These are phyloP conservation scores for Penaeus indicus DNA, from an alignment of 1,140 invertebrate species.

Conservation along the genomic window DNA sequence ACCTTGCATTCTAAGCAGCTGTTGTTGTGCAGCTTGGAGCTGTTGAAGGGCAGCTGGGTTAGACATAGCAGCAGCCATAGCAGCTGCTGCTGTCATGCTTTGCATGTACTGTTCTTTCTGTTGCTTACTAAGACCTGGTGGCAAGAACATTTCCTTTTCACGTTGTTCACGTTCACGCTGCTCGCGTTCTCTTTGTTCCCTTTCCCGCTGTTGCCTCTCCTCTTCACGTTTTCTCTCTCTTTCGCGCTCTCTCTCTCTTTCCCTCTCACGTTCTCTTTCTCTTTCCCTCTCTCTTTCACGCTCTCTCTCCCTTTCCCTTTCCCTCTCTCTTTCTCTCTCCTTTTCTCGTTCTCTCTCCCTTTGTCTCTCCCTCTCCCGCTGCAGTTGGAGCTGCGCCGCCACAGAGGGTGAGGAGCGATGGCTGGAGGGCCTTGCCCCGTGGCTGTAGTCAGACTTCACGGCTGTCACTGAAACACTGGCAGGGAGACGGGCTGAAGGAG, in stretches of 20 bases:
- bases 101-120: conserved; percentile 67
- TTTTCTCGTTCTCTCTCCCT: conserved; percentile 55
- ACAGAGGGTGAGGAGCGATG: conserved; percentile 70
- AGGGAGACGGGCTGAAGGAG: conserved; percentile 56
- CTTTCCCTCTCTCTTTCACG: conserved; percentile 59
- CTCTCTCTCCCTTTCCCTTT: conserved; percentile 60
- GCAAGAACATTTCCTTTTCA: conserved; percentile 67
- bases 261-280: conserved; percentile 62
- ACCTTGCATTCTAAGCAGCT: conserved; percentile 67
- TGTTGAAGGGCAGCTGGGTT: conserved; percentile 68
- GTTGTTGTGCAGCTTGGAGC: conserved; percentile 74
- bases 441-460: conserved; percentile 68
- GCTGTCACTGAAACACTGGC: conserved; percentile 66
- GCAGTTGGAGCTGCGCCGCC: conserved; percentile 67
- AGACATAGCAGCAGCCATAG: conserved; percentile 83
- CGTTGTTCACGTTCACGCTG: conserved; percentile 62
- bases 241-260: conserved; percentile 62
- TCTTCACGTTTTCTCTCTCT: conserved; percentile 60
- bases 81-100: conserved; percentile 69
- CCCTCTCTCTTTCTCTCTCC: conserved; percentile 58
- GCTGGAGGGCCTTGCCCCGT: conserved; percentile 69
- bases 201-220: conserved; percentile 60
- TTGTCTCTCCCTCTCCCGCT: conserved; percentile 65
- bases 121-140: conserved; percentile 66
- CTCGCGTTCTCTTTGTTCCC: conserved; percentile 64